Conservation (phyloP, 2,888 invertebrate genomes). For the Apodemia hepburni region DNA sequence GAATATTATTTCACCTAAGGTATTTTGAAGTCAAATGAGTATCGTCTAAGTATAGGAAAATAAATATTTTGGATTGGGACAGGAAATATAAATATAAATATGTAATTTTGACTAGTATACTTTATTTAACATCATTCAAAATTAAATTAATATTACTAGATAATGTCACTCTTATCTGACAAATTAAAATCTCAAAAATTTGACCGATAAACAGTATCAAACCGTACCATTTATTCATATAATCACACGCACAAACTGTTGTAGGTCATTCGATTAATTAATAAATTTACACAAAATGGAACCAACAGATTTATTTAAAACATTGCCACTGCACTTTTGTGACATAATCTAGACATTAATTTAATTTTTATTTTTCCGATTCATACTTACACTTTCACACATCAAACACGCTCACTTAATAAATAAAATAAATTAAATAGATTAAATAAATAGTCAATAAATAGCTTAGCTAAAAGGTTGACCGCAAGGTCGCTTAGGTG, state of each 20-base stretch:
- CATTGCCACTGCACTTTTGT: constrained; percentile 79
- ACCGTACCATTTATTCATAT: constrained; percentile 18
- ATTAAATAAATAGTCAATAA: constrained; percentile 81
- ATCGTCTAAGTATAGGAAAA: constrained; percentile 41
- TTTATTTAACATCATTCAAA: constrained; percentile 56
- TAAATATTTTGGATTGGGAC: constrained; percentile 49
- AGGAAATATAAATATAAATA: constrained; percentile 56
- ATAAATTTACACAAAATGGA: constrained; percentile 70
- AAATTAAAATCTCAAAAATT: constrained; percentile 48
- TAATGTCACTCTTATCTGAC: constrained; percentile 74
- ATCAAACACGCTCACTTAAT: constrained; percentile 79
- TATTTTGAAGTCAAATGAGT: constrained; percentile 47
- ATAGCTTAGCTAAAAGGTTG: constrained; percentile 78
- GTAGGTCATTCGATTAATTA: constrained; percentile 43
- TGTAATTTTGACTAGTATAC: constrained; percentile 67
- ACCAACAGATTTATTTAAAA: constrained; percentile 80
- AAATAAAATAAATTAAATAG: constrained; percentile 81
- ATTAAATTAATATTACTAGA: constrained; percentile 78
- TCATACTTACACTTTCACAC: constrained; percentile 76
- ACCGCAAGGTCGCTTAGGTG: constrained; percentile 70
- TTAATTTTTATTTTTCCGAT: constrained; percentile 71
- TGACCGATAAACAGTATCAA: constrained; percentile 55
- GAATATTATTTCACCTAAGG: constrained; percentile 37
- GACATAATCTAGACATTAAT: constrained; percentile 81
- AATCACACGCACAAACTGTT: constrained; percentile 62